Conservation (phyloP, 2,888 invertebrate genomes). For the Meliscaeva auricollis region DNA sequence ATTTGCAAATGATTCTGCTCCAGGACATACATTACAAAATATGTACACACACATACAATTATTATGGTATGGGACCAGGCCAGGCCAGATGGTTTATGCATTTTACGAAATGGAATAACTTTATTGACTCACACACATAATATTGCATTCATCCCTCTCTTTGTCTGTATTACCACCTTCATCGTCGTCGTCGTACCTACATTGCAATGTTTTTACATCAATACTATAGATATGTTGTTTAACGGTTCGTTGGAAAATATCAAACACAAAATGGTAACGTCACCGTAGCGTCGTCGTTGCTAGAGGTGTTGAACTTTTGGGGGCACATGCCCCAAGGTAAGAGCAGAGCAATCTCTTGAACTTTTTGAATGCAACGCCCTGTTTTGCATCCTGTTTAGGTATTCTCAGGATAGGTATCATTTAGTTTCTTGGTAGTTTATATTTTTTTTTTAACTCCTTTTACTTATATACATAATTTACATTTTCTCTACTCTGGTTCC, state of each 20-base stretch:
- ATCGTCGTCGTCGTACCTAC: conserved; percentile 1
- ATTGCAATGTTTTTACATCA: conserved; percentile 44
- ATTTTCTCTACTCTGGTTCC: neutral
- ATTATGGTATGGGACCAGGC: no score
- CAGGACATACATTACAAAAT: conserved; percentile 50
- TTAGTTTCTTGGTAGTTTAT: conserved; percentile 46
- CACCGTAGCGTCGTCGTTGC: no score
- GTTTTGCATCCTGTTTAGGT: conserved; percentile 55
- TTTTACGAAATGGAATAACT: conserved; percentile 63
- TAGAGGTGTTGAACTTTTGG: conserved; percentile 47
- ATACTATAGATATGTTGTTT: conserved; percentile 37
- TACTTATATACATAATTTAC: neutral
- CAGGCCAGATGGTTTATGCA: conserved; percentile 68
- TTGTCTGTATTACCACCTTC: neutral
- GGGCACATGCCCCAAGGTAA: conserved; percentile 59
- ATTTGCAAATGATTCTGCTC: conserved; percentile 59
- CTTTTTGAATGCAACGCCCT: conserved; percentile 69
- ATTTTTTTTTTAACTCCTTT: conserved; percentile 4
- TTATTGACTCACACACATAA: conserved; percentile 74
- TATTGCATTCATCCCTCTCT: conserved; percentile 51
- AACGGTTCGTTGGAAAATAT: conserved; percentile 48
- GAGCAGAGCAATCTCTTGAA: conserved; percentile 67
- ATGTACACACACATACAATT: conserved; percentile 7
- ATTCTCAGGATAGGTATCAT: conserved; percentile 59
- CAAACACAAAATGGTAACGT: conserved; percentile 38